These are phyloP conservation scores for Drusus annulatus DNA, from an alignment of 1,140 invertebrate species.

Conservation along the genomic window DNA sequence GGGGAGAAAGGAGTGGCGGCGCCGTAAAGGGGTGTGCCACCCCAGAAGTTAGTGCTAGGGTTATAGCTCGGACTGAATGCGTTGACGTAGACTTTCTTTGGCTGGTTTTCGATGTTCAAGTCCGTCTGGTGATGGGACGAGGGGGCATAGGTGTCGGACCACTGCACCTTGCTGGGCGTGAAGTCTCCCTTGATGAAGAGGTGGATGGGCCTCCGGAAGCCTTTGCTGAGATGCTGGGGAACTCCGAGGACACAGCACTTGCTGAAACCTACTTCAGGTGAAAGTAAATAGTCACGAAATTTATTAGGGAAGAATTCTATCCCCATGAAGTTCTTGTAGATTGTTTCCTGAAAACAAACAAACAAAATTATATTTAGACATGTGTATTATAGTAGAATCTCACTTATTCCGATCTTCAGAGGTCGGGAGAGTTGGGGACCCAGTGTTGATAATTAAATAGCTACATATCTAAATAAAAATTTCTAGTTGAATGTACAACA, in stretches of 20 bases:
- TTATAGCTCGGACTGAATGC: constrained; percentile 72
- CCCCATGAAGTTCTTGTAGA: constrained; percentile 87
- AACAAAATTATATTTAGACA: neutral
- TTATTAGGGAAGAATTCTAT: constrained; percentile 92
- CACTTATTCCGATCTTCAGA: no score
- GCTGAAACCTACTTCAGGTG: constrained; percentile 91
- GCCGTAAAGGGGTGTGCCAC: constrained; percentile 67
- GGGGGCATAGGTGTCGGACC: constrained; percentile 68
- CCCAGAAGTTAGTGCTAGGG: constrained; percentile 61
- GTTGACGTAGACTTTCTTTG: constrained; percentile 74
- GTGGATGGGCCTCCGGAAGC: constrained; percentile 91
- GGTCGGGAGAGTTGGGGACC: no score
- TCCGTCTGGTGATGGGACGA: constrained; percentile 68
- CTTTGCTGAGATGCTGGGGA: constrained; percentile 88
- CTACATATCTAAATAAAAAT: no score
- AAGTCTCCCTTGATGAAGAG: constrained; percentile 84
- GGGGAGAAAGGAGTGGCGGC: constrained; percentile 69
- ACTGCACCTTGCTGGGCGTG: constrained; percentile 70
- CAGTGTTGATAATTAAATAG: no score
- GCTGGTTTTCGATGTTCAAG: constrained; percentile 65
- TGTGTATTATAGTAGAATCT: neutral
- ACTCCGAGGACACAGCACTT: constrained; percentile 89
- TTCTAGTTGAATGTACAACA: no score
- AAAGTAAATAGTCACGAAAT: constrained; percentile 92
- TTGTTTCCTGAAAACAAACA: constrained; percentile 80